Base-by-base conservation (phyloP, 2,113 vertebrate species). In the Lamprologus lemairii region DNA sequence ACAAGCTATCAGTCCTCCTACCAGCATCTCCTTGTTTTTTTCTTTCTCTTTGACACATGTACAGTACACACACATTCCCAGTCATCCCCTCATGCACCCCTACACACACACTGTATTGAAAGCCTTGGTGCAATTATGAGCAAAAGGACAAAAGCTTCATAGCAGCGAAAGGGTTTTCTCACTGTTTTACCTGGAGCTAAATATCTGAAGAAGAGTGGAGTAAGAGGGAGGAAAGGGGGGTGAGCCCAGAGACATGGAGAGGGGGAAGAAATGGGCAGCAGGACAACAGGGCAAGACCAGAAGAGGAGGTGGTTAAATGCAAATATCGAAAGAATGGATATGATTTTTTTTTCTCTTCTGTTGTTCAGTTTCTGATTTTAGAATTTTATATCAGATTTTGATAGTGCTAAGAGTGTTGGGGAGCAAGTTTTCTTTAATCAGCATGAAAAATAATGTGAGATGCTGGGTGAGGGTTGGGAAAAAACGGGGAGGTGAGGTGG, bases 131-230 rank as follows among this genome's bases (percentile, higher is more conserved):
- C 95, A 95, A 93, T 95, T 94, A 95, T 55, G 49, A 94, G 85
- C 81, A 86, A 89, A 85, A 94, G 94, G 94, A 97, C 95, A 95
- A 95, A 96, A 97, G 97, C 97, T 97, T 97, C 96, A 97, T 97
- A 78, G 96, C 93, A 94, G 96, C 96, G 97, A 96, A 97, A 97
- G 97, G 88, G 97, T 96, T 94, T 93, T 95, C 96, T 96, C 94
- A 93, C 93, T 97, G 97, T 97, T 96, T 97, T 96, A 98, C 98
- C 98, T 97, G 97, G 92, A 98, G 98, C 97, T 95, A 98, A 97
- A 97, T 95, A 97, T 96, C 95, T 95, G 96, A 97, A 96, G 89
- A 82, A 13, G 71, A 78, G 86, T 87, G 90, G 92, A 90, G 92
- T 21, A 21, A 75, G 82, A 80, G 85, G 65, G 73, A 53, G 58